phyloP scores from a whole-genome alignment of 2,888 invertebrate species.

The Sicus ferrugineus region DNA sequence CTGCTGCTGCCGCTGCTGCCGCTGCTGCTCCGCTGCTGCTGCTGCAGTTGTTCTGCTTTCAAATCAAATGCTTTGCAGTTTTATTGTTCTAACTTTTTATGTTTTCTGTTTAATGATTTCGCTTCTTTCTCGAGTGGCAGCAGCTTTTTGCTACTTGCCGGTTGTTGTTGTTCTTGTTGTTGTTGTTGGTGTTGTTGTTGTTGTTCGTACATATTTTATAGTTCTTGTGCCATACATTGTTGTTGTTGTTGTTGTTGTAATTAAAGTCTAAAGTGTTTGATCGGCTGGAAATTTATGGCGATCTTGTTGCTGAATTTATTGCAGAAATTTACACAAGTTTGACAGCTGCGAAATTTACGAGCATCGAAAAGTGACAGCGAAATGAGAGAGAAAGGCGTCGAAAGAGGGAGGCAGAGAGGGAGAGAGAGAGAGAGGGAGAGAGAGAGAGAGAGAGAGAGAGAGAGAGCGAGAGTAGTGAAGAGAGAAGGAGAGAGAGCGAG shows the following conservation, averaged over 20 bases:
- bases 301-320: constrained; percentile 29
- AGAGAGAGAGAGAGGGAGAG: not conserved
- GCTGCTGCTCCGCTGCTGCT: not conserved
- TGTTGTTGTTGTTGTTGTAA: constrained; percentile 25
- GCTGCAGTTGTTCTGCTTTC: not conserved
- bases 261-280: constrained; percentile 24
- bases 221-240: not conserved
- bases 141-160: not conserved
- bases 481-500: too few relatives aligned
- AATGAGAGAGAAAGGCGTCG: not conserved
- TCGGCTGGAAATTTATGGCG: constrained; percentile 22
- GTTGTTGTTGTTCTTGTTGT: not conserved
- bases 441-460: too few relatives aligned
- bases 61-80: too few relatives aligned
- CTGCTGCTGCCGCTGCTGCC: not conserved
- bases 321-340: constrained; percentile 18
- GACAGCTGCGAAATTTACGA: constrained; percentile 28
- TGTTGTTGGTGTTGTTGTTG: constrained; percentile 3
- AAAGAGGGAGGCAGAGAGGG: not conserved
- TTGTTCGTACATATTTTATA: not conserved
- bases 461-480: too few relatives aligned
- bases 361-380: constrained; percentile 1
- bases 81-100: too few relatives aligned
- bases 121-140: not conserved
- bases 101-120: not conserved